Percentiles rank a stretch among this genome's conserved stretches.
phyloP scores from a whole-genome alignment of 2,797 vertebrate species.

The Spheniscus humboldti region DNA sequence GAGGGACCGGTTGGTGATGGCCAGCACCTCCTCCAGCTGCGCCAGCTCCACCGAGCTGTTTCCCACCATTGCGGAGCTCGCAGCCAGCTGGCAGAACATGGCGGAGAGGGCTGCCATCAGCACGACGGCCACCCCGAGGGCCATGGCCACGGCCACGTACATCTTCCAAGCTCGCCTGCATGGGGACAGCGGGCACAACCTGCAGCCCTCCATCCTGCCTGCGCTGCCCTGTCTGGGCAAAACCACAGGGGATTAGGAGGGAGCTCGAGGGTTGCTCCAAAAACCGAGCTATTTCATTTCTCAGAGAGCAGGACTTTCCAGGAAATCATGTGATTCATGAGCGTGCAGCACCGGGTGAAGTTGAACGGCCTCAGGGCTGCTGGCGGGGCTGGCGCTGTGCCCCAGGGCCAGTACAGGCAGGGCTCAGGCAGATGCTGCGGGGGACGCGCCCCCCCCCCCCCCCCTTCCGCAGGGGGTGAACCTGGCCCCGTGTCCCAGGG shows the following conservation, averaged over 20 bases:
- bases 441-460: not conserved
- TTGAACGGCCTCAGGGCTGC: rapidly evolving
- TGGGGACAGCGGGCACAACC: rapidly evolving
- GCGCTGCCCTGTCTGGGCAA: no score
- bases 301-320: rapidly evolving
- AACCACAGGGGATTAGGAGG: rapidly evolving
- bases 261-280: rapidly evolving
- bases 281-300: rapidly evolving
- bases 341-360: rapidly evolving
- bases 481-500: not conserved
- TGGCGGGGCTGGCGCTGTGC: rapidly evolving
- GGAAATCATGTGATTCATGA: not conserved
- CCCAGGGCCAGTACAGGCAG: not conserved
- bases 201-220: not conserved
- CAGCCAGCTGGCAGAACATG: rapidly evolving
- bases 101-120: rapidly evolving
- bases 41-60: not conserved
- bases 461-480: not conserved
- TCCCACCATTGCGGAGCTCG: rapidly evolving
- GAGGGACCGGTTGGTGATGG: not conserved
- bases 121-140: rapidly evolving
- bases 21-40: not conserved
- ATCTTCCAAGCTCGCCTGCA: rapidly evolving
- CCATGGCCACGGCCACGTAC: rapidly evolving
- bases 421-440: no score